Base-by-base conservation (phyloP, 2,113 vertebrate genomes). In the Lucifuga dentata region DNA sequence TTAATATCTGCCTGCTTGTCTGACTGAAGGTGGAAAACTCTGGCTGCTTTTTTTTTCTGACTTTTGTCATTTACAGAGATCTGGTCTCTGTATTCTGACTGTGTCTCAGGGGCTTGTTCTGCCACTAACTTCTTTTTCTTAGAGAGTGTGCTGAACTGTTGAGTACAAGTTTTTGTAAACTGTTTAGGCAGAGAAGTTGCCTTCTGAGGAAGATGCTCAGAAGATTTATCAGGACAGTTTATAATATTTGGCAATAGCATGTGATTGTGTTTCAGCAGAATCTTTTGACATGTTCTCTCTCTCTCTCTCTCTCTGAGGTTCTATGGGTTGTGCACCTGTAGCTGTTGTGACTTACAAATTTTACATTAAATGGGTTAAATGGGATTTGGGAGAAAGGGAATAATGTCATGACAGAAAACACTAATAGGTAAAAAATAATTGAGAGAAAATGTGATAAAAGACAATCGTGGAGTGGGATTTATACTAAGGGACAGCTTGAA, bases 51-150 rank as follows among this genome's bases (percentile, higher is more conserved):
- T 63, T n/a, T 48, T 10, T 15, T n/a, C 33, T 44, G 17, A 41
- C 65, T 70, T 50, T 63, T 75, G 72, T 78, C 57, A 56, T 41
- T 70, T 70, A 53, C 56, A 40, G 59, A 76, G 68, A 59, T 71
- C 75, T 80, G 29, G 19, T 76, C 49, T 71, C 17, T 66, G 43
- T 63, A 60, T 68, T 61, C 71, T 40, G 62, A 49, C 12, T 50
- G 13, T 76, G 21, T 61, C 29, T 21, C n/a, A n/a, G n/a, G 11
- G 29, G 16, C 10, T 43, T 62, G 13, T 71, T 13, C 58, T 29
- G n/a, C n/a, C n/a, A n/a, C 13, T 51, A n/a, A 11, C 40, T 33
- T 59, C 35, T 56, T 35, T n/a, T 20, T 55, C 11, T 43, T 9
- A 59, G 7, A 41, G 16, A 8, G 16, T 44, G 6, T 43, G 17